Base-by-base conservation (phyloP, 2,797 vertebrate genomes). In the Balearica regulorum region DNA sequence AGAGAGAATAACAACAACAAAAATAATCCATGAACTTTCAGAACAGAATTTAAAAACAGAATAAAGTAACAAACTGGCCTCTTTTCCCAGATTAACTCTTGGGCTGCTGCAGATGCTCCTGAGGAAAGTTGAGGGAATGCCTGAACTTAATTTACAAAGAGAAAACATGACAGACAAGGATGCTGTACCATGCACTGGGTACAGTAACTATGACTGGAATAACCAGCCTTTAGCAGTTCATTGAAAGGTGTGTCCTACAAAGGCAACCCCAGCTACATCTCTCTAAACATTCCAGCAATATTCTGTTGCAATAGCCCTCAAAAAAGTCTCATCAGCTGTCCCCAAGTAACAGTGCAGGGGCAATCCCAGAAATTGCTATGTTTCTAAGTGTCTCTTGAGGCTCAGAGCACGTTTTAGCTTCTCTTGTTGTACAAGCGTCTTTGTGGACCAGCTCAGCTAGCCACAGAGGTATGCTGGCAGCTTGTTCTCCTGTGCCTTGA, bases 181-280 rank as follows among this genome's bases (percentile, higher is more conserved):
- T 73, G 57, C 41, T 84, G 72, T 62, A 66, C 55, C 65, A 92
- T 77, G 68, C 41, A 89, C 44, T 41, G 46, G 65, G 69, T 51
- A 95, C 44, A 88, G 62, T 24, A 87, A 92, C 73, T 85, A 78
- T 43, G n/a, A 81, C 57, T 86, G 44, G 31, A 95, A 83, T 73
- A 97, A 95, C 61, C 49, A 96, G 91, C 83, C 76, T 43, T 94
- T 87, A 95, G 82, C 85, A 95, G 68, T 77, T 97, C 92, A 77
- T 4, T 83, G 48, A 66, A 92, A 95, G 19, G 9, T 15, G 16
- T 33, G 19, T 83, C 43, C 55, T 55, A 62, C 14, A 22, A 0
- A 83, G 43, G 18, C 28, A 66, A 24, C 26, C 33, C 25, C 71
- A 87, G 55, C 33, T 57, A 33, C 29, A 76, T 9, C 41, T 46